Conservation (phyloP, 2,113 vertebrate species). For the Cavia porcellus region DNA sequence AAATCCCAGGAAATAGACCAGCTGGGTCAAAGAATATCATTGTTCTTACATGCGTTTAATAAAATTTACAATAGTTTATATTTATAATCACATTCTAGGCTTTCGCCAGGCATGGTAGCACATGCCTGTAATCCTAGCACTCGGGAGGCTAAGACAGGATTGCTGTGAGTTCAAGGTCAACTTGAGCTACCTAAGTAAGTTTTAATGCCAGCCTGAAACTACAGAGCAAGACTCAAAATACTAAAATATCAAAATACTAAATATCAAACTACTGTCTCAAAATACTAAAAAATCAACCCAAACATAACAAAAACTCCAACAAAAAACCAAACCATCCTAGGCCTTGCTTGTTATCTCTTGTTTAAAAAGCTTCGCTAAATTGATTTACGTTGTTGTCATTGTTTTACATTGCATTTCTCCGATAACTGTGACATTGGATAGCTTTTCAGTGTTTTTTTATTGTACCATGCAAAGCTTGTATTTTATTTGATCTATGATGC, state of each 20-base stretch:
- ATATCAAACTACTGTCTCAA: background rate
- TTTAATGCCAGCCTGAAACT: background rate
- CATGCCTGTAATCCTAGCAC: background rate
- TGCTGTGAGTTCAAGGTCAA: background rate
- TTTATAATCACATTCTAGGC: background rate
- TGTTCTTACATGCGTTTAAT: background rate
- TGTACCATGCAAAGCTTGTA: background rate
- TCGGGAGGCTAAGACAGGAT: background rate
- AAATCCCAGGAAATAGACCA: background rate
- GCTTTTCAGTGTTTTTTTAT: background rate
- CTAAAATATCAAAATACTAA: too few species aligned
- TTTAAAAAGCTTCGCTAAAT: background rate
- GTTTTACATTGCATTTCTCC: background rate
- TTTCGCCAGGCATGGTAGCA: background rate
- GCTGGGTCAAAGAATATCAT: background rate
- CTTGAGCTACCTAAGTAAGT: background rate
- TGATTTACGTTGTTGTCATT: background rate
- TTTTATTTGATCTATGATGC: background rate
- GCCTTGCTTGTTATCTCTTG: background rate
- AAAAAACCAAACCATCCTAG: background rate
- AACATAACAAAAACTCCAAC: background rate
- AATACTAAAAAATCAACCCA: background rate
- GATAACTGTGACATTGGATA: background rate
- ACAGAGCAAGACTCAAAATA: background rate
- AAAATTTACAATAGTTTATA: background rate